phyloP scores from a whole-genome alignment of 2,113 vertebrate genomes.

The Tetrax tetrax region DNA sequence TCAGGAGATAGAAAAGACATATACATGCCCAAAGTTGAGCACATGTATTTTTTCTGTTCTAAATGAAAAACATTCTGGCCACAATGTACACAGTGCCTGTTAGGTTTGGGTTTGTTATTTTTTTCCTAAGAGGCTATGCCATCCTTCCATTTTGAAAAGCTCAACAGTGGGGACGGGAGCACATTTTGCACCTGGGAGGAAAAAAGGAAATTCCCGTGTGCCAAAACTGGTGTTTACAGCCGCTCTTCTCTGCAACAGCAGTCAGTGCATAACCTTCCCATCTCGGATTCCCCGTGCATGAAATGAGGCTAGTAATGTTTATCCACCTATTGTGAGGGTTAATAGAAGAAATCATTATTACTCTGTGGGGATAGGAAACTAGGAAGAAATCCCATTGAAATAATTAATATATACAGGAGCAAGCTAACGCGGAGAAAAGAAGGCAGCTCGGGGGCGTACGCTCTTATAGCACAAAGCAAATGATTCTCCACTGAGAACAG shows the following conservation, averaged over 20 bases:
- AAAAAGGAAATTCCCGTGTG: background rate
- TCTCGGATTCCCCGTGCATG: background rate
- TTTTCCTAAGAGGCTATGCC: background rate
- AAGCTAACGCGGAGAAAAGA: background rate
- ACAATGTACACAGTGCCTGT: rapidly evolving
- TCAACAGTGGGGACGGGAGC: rapidly evolving
- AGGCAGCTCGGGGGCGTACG: rapidly evolving
- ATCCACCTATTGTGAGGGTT: background rate
- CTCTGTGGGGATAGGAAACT: background rate
- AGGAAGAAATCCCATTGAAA: conserved; percentile 15
- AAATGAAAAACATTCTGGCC: background rate
- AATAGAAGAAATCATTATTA: background rate
- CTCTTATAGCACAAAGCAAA: background rate
- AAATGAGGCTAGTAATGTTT: background rate
- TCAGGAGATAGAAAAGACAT: rapidly evolving
- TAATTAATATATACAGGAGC: background rate
- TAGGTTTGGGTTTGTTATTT: background rate
- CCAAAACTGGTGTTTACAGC: background rate
- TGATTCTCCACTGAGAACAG: background rate
- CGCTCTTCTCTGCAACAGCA: rapidly evolving
- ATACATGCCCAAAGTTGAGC: background rate
- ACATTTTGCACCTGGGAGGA: background rate
- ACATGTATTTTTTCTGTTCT: background rate
- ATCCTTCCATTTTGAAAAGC: background rate
- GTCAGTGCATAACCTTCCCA: background rate